Conservation (phyloP, 2,797 vertebrate genomes). For the Catamblyrhynchus diadema region DNA sequence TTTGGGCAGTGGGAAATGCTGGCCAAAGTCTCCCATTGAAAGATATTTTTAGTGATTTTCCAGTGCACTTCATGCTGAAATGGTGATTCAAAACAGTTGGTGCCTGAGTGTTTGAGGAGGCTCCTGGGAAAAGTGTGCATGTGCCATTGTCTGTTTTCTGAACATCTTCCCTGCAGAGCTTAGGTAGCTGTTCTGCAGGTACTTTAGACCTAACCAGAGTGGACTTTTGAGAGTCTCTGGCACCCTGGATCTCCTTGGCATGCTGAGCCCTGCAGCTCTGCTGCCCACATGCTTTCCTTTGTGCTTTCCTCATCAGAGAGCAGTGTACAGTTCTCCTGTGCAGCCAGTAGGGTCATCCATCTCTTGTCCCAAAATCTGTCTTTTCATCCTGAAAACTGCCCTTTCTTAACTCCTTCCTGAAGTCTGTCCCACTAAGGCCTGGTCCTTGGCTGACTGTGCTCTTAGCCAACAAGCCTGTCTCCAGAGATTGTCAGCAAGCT, state of each 20-base stretch:
- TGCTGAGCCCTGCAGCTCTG: not conserved
- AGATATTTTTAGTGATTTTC: not conserved
- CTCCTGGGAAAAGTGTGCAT: rapidly evolving
- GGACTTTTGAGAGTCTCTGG: not conserved
- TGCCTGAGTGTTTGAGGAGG: not conserved
- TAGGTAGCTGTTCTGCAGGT: not conserved
- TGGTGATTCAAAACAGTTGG: not conserved
- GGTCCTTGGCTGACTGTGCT: not conserved
- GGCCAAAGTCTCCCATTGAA: not conserved
- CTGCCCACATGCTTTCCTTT: rapidly evolving
- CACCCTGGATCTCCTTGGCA: not conserved
- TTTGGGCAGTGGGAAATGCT: not conserved
- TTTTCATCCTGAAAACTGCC: not conserved
- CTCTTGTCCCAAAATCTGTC: not conserved
- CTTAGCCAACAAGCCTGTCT: not conserved
- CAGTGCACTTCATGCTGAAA: not conserved
- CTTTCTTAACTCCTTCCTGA: not conserved
- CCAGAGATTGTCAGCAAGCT: not conserved
- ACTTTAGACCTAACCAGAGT: not conserved
- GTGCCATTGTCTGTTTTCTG: not conserved
- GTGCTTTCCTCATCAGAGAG: not conserved
- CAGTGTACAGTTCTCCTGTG: rapidly evolving
- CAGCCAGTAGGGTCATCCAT: not conserved
- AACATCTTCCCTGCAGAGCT: not conserved
- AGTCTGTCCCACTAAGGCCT: not conserved